Evolutionary conservation across 2,888 invertebrate species (phyloP).

Genomic region (Cacoxenus indagator): DNA sequence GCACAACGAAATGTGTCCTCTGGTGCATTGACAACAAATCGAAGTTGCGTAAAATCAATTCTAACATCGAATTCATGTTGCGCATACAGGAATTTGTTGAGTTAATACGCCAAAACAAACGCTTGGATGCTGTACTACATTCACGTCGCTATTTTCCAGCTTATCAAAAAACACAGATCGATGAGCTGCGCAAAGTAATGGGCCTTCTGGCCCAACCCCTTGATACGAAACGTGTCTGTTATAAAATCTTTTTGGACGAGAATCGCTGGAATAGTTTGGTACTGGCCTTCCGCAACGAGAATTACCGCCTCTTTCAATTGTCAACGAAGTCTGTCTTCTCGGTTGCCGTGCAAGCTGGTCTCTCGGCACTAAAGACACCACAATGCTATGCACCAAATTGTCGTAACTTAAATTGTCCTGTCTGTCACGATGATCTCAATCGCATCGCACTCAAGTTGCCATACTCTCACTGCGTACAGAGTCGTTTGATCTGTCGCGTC

Average conservation of each 20-base stretch:
- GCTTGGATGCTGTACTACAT: slow-evolving; percentile 94
- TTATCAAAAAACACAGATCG: slow-evolving; percentile 88
- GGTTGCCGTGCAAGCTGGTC: slow-evolving; percentile 84
- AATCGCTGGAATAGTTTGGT: slow-evolving; percentile 87
- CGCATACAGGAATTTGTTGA: slow-evolving; percentile 91
- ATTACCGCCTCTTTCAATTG: slow-evolving; percentile 94
- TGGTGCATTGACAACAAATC: slow-evolving; percentile 99
- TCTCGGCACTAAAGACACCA: slow-evolving; percentile 95
- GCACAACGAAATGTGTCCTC: slow-evolving; percentile 89
- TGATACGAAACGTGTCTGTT: slow-evolving; percentile 80
- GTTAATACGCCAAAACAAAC: slow-evolving; percentile 86
- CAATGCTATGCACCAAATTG: slow-evolving; percentile 82
- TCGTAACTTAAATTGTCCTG: slow-evolving; percentile 90
- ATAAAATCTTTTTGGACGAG: slow-evolving; percentile 77
- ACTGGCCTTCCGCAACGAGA: slow-evolving; percentile 92
- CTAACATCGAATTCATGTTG: slow-evolving; percentile 95
- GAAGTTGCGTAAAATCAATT: slow-evolving; percentile 92
- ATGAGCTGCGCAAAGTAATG: slow-evolving; percentile 94
- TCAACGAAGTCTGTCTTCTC: slow-evolving; percentile 92
- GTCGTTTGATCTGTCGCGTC: slow-evolving; percentile 91
- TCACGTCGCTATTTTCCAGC: slow-evolving; percentile 92
- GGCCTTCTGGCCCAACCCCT: slow-evolving; percentile 94
- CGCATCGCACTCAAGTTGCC: slow-evolving; percentile 89
- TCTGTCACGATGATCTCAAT: slow-evolving; percentile 90
- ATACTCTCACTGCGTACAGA: slow-evolving; percentile 96